Conservation (phyloP, 2,888 invertebrate species). For the Tolmerus cingulatus region DNA sequence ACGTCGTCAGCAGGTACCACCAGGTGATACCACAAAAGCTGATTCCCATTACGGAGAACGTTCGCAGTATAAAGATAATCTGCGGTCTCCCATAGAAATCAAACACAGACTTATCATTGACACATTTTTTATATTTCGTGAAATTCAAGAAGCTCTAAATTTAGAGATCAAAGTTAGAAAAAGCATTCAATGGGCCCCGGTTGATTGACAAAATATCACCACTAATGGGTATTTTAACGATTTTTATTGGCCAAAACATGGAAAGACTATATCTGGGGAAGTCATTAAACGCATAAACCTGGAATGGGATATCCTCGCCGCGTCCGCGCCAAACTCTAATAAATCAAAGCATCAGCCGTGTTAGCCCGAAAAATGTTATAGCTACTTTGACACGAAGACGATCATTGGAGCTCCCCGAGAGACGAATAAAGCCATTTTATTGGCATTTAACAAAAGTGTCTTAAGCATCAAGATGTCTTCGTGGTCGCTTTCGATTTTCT, state of each 20-base stretch:
- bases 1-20: not conserved
- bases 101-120: not conserved
- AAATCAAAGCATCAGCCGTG: constrained; percentile 8
- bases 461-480: constrained; percentile 1
- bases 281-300: constrained; percentile 21
- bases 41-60: not conserved
- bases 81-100: not conserved
- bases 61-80: not conserved
- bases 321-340: not conserved
- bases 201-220: constrained; percentile 18
- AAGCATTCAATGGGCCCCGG: not conserved
- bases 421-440: constrained; percentile 10
- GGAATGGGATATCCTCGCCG: not conserved
- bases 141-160: constrained; percentile 8
- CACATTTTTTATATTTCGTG: not conserved
- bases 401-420: not conserved
- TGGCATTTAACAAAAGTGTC: constrained; percentile 23
- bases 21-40: not conserved
- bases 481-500: not conserved
- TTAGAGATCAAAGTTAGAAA: not conserved
- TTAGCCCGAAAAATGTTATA: not conserved
- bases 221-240: constrained; percentile 9
- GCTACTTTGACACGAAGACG: constrained; percentile 19
- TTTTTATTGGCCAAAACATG: constrained; percentile 11
- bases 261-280: constrained; percentile 14